These are phyloP conservation scores for Empidonax traillii DNA, from an alignment of 2,113 vertebrate species.

Conservation along the genomic window DNA sequence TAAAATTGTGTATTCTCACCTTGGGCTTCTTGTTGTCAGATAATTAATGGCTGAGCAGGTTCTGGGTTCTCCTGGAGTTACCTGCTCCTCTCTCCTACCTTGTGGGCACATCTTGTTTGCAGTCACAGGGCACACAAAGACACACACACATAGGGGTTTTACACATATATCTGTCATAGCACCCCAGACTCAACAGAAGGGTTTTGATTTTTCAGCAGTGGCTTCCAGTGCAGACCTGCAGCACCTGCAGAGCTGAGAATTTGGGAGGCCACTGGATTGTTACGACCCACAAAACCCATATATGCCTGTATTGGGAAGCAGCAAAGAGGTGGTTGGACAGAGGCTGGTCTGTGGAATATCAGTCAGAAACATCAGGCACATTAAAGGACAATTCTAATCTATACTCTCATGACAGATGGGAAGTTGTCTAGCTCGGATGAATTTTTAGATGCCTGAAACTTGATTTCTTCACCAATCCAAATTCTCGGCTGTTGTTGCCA, in stretches of 20 bases:
- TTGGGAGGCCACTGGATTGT: background rate
- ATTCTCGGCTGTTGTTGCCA: background rate
- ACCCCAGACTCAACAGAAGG: background rate
- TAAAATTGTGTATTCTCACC: background rate
- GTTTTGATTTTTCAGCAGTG: background rate
- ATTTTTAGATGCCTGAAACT: background rate
- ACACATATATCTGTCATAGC: background rate
- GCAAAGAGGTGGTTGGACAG: background rate
- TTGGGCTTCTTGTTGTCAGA: background rate
- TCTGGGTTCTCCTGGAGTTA: background rate
- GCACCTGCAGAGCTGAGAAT: background rate
- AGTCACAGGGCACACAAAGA: background rate
- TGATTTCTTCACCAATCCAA: background rate
- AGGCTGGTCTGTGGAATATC: background rate
- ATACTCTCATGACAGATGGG: background rate
- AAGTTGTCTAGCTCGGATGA: background rate
- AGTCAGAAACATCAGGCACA: rapidly evolving
- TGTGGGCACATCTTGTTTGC: background rate
- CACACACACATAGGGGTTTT: no score
- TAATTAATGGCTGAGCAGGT: background rate
- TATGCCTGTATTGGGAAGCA: background rate
- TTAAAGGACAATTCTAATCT: background rate
- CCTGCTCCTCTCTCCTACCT: background rate
- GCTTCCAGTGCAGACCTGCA: background rate
- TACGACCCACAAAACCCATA: background rate